Evolutionary conservation across 2,113 vertebrate genomes (phyloP), one percentile per base, ranked within the genome.

Genomic region (Spea bombifrons): DNA sequence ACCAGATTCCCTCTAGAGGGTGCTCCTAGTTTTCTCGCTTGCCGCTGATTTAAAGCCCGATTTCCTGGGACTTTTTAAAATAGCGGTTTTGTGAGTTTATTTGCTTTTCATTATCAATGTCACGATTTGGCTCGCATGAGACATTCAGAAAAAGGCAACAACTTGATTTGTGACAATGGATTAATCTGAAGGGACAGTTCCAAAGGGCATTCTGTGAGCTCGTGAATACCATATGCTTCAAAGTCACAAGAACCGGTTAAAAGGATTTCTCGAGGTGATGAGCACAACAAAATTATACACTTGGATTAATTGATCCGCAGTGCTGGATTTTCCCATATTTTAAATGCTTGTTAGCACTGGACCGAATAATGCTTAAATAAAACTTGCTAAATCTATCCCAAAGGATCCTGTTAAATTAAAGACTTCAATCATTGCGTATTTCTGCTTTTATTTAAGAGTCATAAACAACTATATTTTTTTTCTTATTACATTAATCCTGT

Each of bases 81-180:
- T 0, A 87, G 66, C 55, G 80, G 59, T 87, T 85, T 83, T 80
- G 74, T 77, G 76, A 7, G 61, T 78, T 83, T 85, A 72, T 86
- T 88, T 59, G 50, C 47, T 84, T 63, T 79, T 86, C 81, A 82
- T 84, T 86, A 46, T 63, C 12, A 47, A 72, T 87, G 63, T 80
- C 75, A 76, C 67, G 75, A 44, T 81, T 49, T 77, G 84, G 75
- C 68, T 86, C 61, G 68, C 83, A 75, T 71, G 70, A 84, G 83
- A 69, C 68, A 76, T 83, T 86, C 76, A 75, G 82, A 86, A 85
- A 82, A 85, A 83, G 82, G 76, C 78, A 85, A 83, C 83, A 83
- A 82, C 84, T 88, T 88, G 79, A 87, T 87, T 85, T 86, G 64
- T 85, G 84, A 85, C 83, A 83, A 83, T 81, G 80, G 85, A 85